These are phyloP conservation scores for Scolopax rusticola DNA, from an alignment of 2,797 vertebrate genomes.

Conservation along the genomic window DNA sequence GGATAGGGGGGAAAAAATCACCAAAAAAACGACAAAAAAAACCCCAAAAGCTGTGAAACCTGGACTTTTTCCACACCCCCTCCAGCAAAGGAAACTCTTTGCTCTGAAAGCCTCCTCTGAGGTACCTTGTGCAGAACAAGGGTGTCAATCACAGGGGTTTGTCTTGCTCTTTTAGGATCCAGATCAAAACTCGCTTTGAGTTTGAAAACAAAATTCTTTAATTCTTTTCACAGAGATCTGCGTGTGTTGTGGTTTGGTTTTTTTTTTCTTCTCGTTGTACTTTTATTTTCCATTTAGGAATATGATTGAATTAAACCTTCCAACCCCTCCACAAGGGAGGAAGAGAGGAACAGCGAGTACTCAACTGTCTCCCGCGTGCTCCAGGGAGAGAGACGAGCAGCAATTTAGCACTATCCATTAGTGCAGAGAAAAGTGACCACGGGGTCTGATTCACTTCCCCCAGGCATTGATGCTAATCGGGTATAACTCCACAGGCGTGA, in stretches of 20 bases:
- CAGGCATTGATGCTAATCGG: background rate
- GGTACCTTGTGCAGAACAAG: constrained; percentile 47
- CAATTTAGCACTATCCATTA: background rate
- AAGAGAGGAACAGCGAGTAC: background rate
- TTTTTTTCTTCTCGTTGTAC: background rate
- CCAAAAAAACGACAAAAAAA: background rate
- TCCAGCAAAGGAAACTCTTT: constrained; percentile 54
- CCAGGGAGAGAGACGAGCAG: background rate
- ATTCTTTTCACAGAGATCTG: background rate
- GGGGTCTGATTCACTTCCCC: background rate
- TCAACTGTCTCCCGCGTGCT: background rate
- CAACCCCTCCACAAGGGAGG: constrained; percentile 31
- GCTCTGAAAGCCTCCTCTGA: constrained; percentile 48
- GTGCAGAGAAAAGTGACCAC: background rate
- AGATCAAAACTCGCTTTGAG: constrained; percentile 26
- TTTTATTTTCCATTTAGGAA: constrained; percentile 54
- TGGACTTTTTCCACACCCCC: constrained; percentile 29
- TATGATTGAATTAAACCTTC: constrained; percentile 60
- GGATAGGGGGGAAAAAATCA: background rate
- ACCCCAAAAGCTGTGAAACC: background rate
- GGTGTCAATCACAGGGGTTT: constrained; percentile 55
- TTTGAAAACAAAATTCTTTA: constrained; percentile 19
- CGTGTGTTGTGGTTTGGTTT: background rate
- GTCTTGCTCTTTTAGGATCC: constrained; percentile 21
- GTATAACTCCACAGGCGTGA: background rate